These are phyloP conservation scores for Calyptomena viridis DNA, from an alignment of 2,113 vertebrate genomes.

Conservation along the genomic window DNA sequence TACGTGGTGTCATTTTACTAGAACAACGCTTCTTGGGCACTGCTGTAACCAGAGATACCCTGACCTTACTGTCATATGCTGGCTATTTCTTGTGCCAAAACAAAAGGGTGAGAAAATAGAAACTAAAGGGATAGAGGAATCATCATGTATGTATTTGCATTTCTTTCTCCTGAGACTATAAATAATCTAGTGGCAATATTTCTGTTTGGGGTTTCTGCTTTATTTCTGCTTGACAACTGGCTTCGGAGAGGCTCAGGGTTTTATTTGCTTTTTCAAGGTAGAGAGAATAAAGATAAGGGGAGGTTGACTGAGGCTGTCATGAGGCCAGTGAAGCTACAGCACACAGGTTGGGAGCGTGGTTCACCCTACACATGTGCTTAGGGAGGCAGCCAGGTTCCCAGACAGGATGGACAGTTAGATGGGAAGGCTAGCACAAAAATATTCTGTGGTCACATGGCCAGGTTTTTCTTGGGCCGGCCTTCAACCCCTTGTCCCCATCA, in stretches of 20 bases:
- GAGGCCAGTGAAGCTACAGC: neutral
- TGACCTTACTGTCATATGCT: conserved; percentile 16
- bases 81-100: neutral
- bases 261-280: neutral
- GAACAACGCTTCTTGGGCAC: neutral
- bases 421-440: neutral
- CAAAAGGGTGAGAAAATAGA: conserved; percentile 46
- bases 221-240: neutral
- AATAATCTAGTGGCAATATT: neutral
- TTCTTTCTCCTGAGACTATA: neutral
- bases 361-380: neutral
- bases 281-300: neutral
- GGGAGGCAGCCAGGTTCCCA: neutral
- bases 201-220: neutral
- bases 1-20: neutral
- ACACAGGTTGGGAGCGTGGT: neutral
- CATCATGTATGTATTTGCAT: neutral
- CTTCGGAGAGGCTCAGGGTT: neutral
- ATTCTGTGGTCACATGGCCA: neutral
- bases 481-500: neutral
- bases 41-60: conserved; percentile 32
- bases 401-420: neutral
- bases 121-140: neutral
- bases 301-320: fast-evolving
- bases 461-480: neutral